Conservation (phyloP, 2,797 vertebrate species). For the Varecia variegata region DNA sequence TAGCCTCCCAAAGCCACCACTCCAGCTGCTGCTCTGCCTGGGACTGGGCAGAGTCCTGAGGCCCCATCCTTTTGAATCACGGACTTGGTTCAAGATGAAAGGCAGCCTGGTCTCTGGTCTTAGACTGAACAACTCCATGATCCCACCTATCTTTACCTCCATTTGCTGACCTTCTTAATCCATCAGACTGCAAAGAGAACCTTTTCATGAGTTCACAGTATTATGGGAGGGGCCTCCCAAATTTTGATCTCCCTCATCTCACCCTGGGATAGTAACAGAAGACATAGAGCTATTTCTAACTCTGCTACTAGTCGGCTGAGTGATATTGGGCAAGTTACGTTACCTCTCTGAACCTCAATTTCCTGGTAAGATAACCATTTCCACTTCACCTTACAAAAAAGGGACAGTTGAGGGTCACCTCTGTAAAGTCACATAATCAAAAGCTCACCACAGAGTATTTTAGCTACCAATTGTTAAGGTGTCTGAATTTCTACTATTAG, state of each 20-base stretch:
- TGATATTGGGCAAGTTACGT: not conserved
- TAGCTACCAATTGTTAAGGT: not conserved
- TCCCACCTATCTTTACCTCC: not conserved
- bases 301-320: not conserved
- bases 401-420: not conserved
- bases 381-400: not conserved
- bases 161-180: slow-evolving; percentile 2
- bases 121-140: not conserved
- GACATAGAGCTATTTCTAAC: not conserved
- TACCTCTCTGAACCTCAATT: not conserved
- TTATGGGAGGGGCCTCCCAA: not conserved
- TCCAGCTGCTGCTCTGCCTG: not conserved
- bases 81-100: not conserved
- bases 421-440: not conserved
- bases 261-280: not conserved
- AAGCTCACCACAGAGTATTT: not conserved
- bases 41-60: not conserved
- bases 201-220: not conserved
- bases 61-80: not conserved
- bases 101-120: not conserved
- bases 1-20: not conserved
- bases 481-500: not conserved
- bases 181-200: not conserved
- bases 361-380: not conserved
- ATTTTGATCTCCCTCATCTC: not conserved